phyloP scores from a whole-genome alignment of 1,140 invertebrate species.

The Lysiphlebus fabarum region DNA sequence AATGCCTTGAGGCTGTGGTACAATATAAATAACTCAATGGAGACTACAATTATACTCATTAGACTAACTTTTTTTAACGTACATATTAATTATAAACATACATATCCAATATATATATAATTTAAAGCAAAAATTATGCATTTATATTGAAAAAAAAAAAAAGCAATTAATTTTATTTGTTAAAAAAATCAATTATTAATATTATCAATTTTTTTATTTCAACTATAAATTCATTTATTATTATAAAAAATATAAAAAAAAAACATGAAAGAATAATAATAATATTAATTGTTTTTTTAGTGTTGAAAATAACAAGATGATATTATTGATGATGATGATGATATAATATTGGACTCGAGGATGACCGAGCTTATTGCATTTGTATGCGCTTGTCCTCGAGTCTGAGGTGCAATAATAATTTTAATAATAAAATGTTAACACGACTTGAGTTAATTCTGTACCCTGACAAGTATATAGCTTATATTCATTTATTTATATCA shows the following conservation, averaged over 20 bases:
- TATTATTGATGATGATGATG: conserved; percentile 14
- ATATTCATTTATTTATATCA: neutral
- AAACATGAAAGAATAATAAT: conserved; percentile 19
- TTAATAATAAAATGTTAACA: conserved; percentile 42
- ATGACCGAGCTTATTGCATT: conserved; percentile 36
- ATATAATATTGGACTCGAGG: conserved; percentile 54
- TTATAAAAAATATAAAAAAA: neutral
- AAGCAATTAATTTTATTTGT: neutral
- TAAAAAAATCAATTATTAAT: neutral
- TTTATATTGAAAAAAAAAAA: neutral
- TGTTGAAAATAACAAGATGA: no score
- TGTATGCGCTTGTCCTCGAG: conserved; percentile 52
- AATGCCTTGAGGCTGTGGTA: conserved; percentile 9
- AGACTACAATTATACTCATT: conserved; percentile 20
- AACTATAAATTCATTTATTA: neutral
- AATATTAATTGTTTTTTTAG: no score
- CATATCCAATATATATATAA: neutral
- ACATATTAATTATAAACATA: conserved; percentile 6
- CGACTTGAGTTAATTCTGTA: conserved; percentile 53
- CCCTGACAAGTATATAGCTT: conserved; percentile 35
- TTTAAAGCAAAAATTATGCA: neutral
- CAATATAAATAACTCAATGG: conserved; percentile 30
- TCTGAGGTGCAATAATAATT: conserved; percentile 48
- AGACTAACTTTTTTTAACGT: conserved; percentile 17
- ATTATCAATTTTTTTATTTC: neutral